Evolutionary conservation across 1,140 invertebrate species (phyloP).

Genomic region (Rhagoletis pomonella): DNA sequence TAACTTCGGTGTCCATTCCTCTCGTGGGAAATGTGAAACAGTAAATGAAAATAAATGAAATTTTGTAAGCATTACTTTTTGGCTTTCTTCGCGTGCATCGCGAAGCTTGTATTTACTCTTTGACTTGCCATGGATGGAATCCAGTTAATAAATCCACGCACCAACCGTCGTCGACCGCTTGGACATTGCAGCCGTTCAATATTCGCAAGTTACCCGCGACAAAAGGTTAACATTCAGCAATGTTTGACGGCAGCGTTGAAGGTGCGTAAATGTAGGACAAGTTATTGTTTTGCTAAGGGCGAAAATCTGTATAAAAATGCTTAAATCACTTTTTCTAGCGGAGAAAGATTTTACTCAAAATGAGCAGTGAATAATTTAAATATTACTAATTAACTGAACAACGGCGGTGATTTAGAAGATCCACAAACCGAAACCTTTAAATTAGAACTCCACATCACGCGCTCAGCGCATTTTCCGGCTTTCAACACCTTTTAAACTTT

Average conservation of each 20-base stretch:
- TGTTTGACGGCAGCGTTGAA: neutral
- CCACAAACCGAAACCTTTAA: no score
- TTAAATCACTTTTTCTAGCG: neutral
- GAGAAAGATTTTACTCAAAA: neutral
- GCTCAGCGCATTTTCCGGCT: no score
- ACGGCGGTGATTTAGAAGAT: neutral
- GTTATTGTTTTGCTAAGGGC: neutral
- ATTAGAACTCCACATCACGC: no score
- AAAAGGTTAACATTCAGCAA: neutral
- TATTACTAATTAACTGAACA: neutral
- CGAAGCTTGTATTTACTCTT: neutral
- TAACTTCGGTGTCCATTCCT: constrained; percentile 62
- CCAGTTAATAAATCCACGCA: neutral
- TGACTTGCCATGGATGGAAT: neutral
- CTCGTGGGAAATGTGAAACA: constrained; percentile 73
- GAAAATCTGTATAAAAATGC: neutral
- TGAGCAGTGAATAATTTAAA: neutral
- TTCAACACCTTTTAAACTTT: no score
- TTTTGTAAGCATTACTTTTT: constrained; percentile 64
- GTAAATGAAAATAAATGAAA: constrained; percentile 74
- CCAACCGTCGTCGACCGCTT: neutral
- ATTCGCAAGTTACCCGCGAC: neutral
- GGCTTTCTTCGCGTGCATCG: neutral
- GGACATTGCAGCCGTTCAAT: neutral
- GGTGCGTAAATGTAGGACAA: neutral